Conservation (phyloP, 2,797 vertebrate species). For the Mus spretus region DNA sequence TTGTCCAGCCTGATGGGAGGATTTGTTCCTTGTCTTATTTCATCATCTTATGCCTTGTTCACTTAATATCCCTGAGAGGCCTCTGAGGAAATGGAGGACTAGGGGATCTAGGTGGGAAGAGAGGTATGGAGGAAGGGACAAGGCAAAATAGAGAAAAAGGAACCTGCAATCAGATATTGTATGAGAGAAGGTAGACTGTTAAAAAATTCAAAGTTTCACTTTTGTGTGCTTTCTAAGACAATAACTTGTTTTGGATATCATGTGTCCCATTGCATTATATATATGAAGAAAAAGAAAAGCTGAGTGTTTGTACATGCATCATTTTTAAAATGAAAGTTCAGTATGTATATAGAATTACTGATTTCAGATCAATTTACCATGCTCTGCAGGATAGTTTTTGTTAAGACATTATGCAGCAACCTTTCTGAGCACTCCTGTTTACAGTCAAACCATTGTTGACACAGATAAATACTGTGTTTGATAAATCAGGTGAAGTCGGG, state of each 20-base stretch:
- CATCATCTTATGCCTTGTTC: not conserved
- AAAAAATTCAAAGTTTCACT: not conserved
- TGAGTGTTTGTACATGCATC: not conserved
- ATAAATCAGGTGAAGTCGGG: not conserved
- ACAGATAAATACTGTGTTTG: not conserved
- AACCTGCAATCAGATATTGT: not conserved
- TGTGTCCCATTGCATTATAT: not conserved
- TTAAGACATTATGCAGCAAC: not conserved
- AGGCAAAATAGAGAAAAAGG: not conserved
- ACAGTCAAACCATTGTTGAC: not conserved
- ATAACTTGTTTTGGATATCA: not conserved
- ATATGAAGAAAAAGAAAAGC: not conserved
- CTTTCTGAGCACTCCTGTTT: not conserved
- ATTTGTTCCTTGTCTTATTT: not conserved
- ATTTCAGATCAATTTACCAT: not conserved
- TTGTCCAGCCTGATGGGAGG: not conserved
- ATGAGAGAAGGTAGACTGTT: not conserved
- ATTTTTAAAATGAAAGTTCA: slow-evolving; percentile 8
- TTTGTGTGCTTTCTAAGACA: slow-evolving; percentile 44
- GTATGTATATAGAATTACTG: not conserved
- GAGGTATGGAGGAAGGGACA: not conserved
- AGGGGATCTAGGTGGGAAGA: not conserved
- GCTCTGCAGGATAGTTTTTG: not conserved
- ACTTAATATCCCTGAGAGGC: not conserved
- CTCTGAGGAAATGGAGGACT: not conserved